Percentiles rank a stretch among this genome's conserved stretches.
These are phyloP conservation scores for Sebastes trivittatus DNA, from an alignment of 2,797 vertebrate species.

Conservation along the genomic window DNA sequence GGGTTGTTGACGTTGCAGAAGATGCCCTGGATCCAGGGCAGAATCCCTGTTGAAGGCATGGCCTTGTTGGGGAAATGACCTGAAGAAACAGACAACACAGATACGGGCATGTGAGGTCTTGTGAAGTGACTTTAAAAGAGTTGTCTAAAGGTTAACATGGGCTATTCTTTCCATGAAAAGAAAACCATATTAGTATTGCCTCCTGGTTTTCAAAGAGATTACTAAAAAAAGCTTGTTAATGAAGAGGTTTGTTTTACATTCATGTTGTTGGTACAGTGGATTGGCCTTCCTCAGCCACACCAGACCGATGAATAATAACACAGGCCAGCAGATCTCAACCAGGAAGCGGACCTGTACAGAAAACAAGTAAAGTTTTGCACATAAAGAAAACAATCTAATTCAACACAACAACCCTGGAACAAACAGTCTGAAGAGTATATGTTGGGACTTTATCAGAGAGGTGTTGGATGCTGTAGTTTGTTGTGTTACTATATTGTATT, in stretches of 20 bases:
- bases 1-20: conserved; percentile 97
- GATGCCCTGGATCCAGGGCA: conserved; percentile 96
- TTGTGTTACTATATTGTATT: background rate
- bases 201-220: background rate
- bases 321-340: conserved; percentile 93
- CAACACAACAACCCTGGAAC: background rate
- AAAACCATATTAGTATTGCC: background rate
- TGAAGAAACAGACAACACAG: conserved; percentile 55
- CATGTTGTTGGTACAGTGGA: conserved; percentile 92
- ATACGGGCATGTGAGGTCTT: background rate
- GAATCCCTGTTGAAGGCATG: conserved; percentile 93
- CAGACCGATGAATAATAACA: conserved; percentile 90
- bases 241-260: conserved; percentile 85
- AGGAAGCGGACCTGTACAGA: conserved; percentile 88
- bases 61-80: conserved; percentile 99
- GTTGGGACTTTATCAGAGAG: background rate
- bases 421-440: too few relatives aligned
- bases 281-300: conserved; percentile 95
- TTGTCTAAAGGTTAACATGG: background rate
- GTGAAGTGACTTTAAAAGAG: background rate
- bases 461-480: background rate
- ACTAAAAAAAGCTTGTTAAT: background rate
- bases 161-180: background rate
- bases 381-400: background rate
- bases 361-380: background rate